A percentile compares a stretch with the other conserved stretches of the same genome.
Evolutionary conservation across 2,888 invertebrate genomes (phyloP).

Genomic region (Malacosoma neustria): DNA sequence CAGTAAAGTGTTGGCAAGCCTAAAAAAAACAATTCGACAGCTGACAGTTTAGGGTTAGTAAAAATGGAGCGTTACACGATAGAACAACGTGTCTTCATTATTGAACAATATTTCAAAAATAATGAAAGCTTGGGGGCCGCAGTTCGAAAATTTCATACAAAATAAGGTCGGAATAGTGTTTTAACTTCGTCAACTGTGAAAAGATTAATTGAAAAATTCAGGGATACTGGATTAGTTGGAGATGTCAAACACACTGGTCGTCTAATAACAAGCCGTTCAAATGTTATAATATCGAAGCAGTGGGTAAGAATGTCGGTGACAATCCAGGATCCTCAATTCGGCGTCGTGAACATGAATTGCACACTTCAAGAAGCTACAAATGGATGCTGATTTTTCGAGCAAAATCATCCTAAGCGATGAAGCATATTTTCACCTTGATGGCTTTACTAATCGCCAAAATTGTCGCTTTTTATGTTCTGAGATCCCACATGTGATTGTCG

Average conservation of each 20-base stretch:
- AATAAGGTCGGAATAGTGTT: conserved; percentile 23
- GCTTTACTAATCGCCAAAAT: conserved; percentile 6
- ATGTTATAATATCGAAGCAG: too few relatives aligned
- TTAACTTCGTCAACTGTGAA: too few relatives aligned
- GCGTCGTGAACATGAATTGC: conserved; percentile 13
- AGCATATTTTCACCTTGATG: too few relatives aligned
- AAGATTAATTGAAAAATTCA: conserved; percentile 25
- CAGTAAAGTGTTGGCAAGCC: conserved; percentile 2
- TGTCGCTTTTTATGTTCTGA: conserved; percentile 5
- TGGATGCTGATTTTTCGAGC: conserved; percentile 7
- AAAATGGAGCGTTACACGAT: too few relatives aligned
- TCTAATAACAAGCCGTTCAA: conserved; percentile 17
- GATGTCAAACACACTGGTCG: conserved; percentile 16
- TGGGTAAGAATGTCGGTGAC: too few relatives aligned
- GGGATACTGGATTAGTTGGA: conserved; percentile 22
- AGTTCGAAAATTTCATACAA: conserved; percentile 13
- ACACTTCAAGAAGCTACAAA: conserved; percentile 16
- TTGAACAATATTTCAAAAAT: too few relatives aligned
- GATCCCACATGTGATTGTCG: too few relatives aligned
- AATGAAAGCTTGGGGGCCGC: too few relatives aligned
- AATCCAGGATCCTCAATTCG: too few relatives aligned
- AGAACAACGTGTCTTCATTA: too few relatives aligned
- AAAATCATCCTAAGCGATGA: too few relatives aligned
- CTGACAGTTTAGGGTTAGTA: too few relatives aligned
- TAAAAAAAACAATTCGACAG: conserved; percentile 1